Evolutionary conservation across 30 jellyfish, hydroid and myxozoan genomes (phyloP).

Genomic region (Phacellophora camtschatica): DNA sequence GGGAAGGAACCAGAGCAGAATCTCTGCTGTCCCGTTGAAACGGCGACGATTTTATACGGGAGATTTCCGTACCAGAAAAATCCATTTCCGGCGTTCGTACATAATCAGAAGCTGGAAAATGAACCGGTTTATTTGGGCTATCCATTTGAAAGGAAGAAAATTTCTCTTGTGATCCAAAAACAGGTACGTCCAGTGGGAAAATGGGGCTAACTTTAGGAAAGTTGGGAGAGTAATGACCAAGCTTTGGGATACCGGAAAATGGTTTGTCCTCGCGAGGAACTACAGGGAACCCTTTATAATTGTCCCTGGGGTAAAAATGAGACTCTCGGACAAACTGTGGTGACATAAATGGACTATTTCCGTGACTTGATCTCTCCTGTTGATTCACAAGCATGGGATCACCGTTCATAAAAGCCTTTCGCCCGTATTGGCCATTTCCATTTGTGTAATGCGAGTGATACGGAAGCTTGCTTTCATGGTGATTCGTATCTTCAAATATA

Average conservation of each 20-base stretch:
- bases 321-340: constrained; percentile 36
- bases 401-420: constrained; percentile 11
- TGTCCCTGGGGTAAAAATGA: too few species aligned
- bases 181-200: constrained; percentile 12
- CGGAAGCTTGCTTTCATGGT: background rate
- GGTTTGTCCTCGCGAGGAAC: background rate
- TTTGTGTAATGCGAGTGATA: background rate
- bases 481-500: background rate
- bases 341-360: constrained; percentile 24
- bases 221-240: constrained; percentile 19
- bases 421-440: background rate
- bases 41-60: background rate
- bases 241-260: background rate
- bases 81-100: background rate
- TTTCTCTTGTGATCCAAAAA: background rate
- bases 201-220: constrained; percentile 30
- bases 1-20: background rate
- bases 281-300: background rate
- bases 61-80: background rate
- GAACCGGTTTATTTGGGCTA: background rate
- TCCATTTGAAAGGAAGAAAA: constrained; percentile 4
- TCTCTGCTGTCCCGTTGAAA: background rate
- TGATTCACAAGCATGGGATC: constrained; percentile 48
- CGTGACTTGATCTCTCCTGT: background rate
- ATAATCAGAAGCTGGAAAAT: background rate